phyloP scores from a whole-genome alignment of 2,888 invertebrate genomes.

The Folsomia manolachei region DNA sequence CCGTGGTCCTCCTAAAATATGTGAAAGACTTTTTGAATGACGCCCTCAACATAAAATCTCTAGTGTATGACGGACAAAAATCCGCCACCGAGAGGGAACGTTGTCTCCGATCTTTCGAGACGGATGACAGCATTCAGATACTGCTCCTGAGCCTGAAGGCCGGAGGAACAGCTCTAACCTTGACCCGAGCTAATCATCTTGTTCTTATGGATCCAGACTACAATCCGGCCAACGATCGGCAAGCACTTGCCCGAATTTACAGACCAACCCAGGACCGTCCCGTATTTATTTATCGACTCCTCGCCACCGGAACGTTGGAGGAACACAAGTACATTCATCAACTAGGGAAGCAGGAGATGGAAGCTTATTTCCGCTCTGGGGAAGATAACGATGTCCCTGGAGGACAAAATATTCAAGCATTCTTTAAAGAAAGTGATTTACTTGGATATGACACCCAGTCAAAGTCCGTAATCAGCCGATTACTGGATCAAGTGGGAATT shows the following conservation, averaged over 20 bases:
- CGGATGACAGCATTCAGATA: background rate
- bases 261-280: constrained; percentile 97
- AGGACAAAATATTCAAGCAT: background rate
- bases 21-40: background rate
- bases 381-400: background rate
- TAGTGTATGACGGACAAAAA: background rate
- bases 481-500: background rate
- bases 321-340: constrained; percentile 64
- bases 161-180: constrained; percentile 9
- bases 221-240: constrained; percentile 99
- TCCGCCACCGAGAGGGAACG: background rate
- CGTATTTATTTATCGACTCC: constrained; percentile 90
- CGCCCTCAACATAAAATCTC: background rate
- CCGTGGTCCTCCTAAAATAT: background rate
- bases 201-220: constrained; percentile 61
- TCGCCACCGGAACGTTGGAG: constrained; percentile 94
- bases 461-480: background rate
- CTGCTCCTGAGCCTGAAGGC: constrained; percentile 20
- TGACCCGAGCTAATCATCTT: constrained; percentile 16
- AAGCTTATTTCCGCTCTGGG: background rate
- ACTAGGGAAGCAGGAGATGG: background rate
- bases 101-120: background rate
- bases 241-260: constrained; percentile 99
- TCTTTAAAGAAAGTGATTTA: background rate
- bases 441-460: background rate